phyloP scores from a whole-genome alignment of 1,140 invertebrate species.

The Drosophila saltans region DNA sequence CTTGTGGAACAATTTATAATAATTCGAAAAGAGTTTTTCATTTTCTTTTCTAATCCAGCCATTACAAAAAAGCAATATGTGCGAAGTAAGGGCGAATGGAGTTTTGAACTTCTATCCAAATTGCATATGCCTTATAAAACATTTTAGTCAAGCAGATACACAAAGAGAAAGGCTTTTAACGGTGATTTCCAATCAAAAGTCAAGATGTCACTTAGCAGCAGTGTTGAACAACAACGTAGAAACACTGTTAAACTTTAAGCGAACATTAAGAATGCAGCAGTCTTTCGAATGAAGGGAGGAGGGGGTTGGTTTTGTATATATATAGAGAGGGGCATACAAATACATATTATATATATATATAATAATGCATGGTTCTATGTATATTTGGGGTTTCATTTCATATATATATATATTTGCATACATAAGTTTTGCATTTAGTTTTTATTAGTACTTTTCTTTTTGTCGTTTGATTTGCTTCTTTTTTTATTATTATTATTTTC shows the following conservation, averaged over 20 bases:
- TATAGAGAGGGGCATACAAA: constrained; percentile 26
- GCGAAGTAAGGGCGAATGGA: too few species aligned
- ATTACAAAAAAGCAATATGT: too few species aligned
- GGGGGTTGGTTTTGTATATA: neutral
- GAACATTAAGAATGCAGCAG: neutral
- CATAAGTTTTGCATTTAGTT: constrained; percentile 40
- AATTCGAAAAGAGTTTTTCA: too few species aligned
- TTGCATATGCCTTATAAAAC: too few species aligned
- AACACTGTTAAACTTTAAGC: neutral
- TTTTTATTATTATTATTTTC: constrained; percentile 40
- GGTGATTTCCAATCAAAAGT: too few species aligned
- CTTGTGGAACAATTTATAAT: too few species aligned
- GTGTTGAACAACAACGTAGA: neutral
- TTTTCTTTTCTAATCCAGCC: too few species aligned
- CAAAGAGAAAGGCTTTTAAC: too few species aligned
- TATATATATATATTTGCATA: constrained; percentile 36
- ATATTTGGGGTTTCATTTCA: constrained; percentile 37
- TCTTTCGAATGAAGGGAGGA: neutral
- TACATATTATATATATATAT: constrained; percentile 49
- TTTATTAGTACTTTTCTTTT: constrained; percentile 39
- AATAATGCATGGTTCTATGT: constrained; percentile 6
- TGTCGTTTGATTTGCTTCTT: constrained; percentile 31
- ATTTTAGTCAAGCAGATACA: too few species aligned
- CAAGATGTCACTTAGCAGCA: too few species aligned
- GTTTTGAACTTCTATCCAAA: too few species aligned